Evolutionary conservation across 2,888 invertebrate species (phyloP).

Genomic region (Aspidiotus destructor): DNA sequence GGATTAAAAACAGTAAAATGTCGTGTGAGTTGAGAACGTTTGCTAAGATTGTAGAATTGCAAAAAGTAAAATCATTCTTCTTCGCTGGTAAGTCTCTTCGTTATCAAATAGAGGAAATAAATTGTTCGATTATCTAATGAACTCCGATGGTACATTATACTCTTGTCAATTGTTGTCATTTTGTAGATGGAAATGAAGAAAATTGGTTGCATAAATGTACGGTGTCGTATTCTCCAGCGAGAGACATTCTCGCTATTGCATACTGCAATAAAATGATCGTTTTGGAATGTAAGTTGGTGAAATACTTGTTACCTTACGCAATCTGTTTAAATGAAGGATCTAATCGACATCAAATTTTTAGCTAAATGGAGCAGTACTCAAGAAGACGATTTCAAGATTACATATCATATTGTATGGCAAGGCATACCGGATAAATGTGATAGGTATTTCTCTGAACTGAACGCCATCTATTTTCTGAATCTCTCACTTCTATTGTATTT

Average conservation of each 20-base stretch:
- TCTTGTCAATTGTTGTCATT: too few relatives aligned
- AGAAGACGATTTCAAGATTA: constrained; percentile 44
- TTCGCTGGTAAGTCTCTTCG: constrained; percentile 33
- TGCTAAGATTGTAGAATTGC: constrained; percentile 53
- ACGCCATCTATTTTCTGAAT: background rate
- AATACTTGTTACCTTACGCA: background rate
- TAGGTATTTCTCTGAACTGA: constrained; percentile 13
- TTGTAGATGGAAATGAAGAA: constrained; percentile 41
- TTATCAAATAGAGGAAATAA: background rate
- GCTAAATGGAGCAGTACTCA: constrained; percentile 54
- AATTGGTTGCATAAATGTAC: constrained; percentile 60
- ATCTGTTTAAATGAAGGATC: background rate
- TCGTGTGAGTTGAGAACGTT: constrained; percentile 55
- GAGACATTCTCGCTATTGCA: constrained; percentile 60
- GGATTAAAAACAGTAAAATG: constrained; percentile 40
- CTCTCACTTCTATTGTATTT: background rate
- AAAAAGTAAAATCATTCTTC: constrained; percentile 50
- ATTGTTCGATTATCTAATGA: too few relatives aligned
- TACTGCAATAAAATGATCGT: constrained; percentile 56
- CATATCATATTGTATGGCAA: constrained; percentile 46
- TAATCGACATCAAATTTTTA: constrained; percentile 35
- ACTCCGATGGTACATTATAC: too few relatives aligned
- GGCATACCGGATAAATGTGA: constrained; percentile 30
- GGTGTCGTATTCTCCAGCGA: constrained; percentile 60
- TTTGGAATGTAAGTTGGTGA: constrained; percentile 46